Base-by-base conservation (phyloP, 2,888 invertebrate genomes). In the Unio delphinus region DNA sequence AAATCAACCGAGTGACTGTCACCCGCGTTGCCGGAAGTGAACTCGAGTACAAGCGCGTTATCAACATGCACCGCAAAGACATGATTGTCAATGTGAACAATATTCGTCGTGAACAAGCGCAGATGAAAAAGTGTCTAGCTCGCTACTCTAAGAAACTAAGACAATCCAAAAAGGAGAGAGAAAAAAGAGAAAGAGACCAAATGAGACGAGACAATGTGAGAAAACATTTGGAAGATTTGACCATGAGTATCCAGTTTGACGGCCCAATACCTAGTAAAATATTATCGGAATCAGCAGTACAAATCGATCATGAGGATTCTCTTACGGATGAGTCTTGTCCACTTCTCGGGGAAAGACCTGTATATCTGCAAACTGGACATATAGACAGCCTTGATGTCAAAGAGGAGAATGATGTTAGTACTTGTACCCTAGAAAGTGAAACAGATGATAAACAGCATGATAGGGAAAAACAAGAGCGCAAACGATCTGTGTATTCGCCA, bases 1-100 rank as follows among this genome's bases (percentile, higher is more conserved):
- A 85, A 61, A 74, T 82, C 60, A 82, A 78, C 55, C 82, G 81
- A 30, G 79, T 80, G 4, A 82, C 83, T 15, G 79, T 85, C 28
- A 83, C 81, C 28, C 67, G 83, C 28, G 81, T 85, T 23, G 85
- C 85, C 45, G 79, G 82, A 70, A 78, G 76, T 72, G 83, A 83
- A 67, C 78, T 83, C 1, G 78, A 82, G 71, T 82, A 80, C 68
- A 80, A 81, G 60, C 74, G 82, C 54, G 72, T 70, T n/a, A 68
- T 83, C n/a, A 82, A 80, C 70, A 72, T 82, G 63, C 81, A 83
- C 72, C 72, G 71, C 30, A 79, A 76, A 61, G 85, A 85, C 69
- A 79, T 83, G 72, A 75, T 78, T n/a, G 73, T 75, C 28, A 68
- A 74, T 3, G 76, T 83, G 7, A 80, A 79, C 72, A 78, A 78